Conservation (phyloP, 2,888 invertebrate genomes). For the Drosophila histrio region DNA sequence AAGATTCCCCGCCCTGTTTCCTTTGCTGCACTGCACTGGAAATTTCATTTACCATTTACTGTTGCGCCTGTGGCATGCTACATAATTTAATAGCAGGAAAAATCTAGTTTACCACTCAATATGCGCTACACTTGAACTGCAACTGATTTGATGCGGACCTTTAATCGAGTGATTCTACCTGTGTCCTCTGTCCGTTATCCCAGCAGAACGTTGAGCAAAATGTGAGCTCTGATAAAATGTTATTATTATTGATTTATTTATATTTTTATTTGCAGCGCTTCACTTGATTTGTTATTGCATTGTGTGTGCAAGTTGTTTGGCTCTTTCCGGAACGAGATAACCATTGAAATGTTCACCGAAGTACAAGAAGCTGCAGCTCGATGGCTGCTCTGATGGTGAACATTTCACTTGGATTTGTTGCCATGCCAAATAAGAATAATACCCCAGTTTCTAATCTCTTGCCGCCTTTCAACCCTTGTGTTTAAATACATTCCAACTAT, state of each 20-base stretch:
- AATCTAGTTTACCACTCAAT: constrained; percentile 44
- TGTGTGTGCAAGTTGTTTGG: constrained; percentile 1
- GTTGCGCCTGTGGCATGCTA: constrained; percentile 31
- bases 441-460: not conserved
- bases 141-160: constrained; percentile 60
- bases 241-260: constrained; percentile 66
- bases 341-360: constrained; percentile 11
- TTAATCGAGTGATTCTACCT: constrained; percentile 56
- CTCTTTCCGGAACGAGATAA: constrained; percentile 5
- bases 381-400: constrained; percentile 25
- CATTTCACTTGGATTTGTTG: constrained; percentile 17
- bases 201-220: constrained; percentile 1
- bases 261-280: constrained; percentile 8
- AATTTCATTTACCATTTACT: constrained; percentile 39
- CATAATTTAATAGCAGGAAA: constrained; percentile 61
- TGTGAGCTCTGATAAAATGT: constrained; percentile 34
- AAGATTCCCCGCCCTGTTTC: not conserved
- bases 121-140: constrained; percentile 14
- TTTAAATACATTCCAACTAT: constrained; percentile 1
- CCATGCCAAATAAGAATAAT: constrained; percentile 8
- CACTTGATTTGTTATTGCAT: constrained; percentile 32
- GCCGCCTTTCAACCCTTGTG: not conserved
- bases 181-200: not conserved
- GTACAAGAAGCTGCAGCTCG: constrained; percentile 25
- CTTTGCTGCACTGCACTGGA: not conserved